Base-by-base conservation (phyloP, 2,113 vertebrate genomes). In the Empidonax alnorum region DNA sequence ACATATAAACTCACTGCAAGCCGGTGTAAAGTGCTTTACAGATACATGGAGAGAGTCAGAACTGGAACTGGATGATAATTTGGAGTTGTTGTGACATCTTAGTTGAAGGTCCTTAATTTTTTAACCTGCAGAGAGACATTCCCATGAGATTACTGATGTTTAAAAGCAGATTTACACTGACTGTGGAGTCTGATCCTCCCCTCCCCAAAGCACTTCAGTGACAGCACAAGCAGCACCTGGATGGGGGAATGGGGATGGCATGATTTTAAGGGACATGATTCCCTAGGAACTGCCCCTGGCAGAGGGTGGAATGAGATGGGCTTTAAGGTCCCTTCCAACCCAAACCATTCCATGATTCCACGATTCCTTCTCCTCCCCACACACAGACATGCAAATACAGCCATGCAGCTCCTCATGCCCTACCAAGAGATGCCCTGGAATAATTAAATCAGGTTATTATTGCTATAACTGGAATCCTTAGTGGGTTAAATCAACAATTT, bases 1-100 rank as follows among this genome's bases (percentile, higher is more conserved):
- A 94, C 58, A 47, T 27, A 93, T 4, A 68, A 73, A 93, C 81
- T 47, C 67, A 18, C 12, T 25, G 10, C 47, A 22, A 59, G 9
- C 33, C 61, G 28, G 33, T 47, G 84, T 86, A 84, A 97, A 97
- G 94, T 96, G 97, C 96, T 97, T 56, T 50, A 35, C 87, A 93
- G 92, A 35, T 8, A 31, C 31, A 14, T 37, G 13, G 63, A 65
- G 81, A 39, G 78, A 83, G 17, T 77, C 72, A 53, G 80, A 86
- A 78, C 49, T 53, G 95, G 97, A 98, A 98, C 97, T 97, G 97
- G 98, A 97, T 97, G 96, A 96, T 98, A 96, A 96, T 97, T 97
- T 74, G 56, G 72, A 82, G 35, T 46, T 90, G 47, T 46, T 46
- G 24, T 49, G 91, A 94, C 89, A 93, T 49, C 55, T 81, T 42